Conservation (phyloP, 2,797 vertebrate genomes). For the Tokudaia muenninki region DNA sequence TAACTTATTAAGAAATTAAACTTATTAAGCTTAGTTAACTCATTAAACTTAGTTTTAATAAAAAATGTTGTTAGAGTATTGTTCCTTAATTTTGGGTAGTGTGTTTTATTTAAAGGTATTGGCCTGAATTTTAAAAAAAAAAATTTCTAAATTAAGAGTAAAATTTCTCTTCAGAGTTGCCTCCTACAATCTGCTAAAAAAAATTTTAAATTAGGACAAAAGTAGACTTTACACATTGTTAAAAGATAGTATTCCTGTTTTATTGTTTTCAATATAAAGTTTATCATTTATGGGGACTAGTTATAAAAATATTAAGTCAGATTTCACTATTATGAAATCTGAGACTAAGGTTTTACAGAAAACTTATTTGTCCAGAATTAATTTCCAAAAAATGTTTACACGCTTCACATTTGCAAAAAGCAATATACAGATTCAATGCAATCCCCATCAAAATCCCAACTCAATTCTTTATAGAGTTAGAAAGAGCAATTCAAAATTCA, state of each 20-base stretch:
- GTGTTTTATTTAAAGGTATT: neutral
- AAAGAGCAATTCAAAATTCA: too few relatives aligned
- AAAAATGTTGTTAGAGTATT: neutral
- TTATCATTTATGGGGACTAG: neutral
- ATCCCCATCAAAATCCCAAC: too few relatives aligned
- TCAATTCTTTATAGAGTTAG: too few relatives aligned
- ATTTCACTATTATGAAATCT: neutral
- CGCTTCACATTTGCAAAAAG: neutral
- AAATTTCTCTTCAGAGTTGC: neutral
- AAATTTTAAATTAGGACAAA: neutral
- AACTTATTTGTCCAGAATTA: constrained; percentile 4
- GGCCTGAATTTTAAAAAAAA: neutral
- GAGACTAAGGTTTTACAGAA: neutral
- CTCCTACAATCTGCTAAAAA: neutral
- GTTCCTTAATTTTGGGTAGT: neutral
- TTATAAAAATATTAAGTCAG: neutral
- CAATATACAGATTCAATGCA: too few relatives aligned
- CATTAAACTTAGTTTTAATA: neutral
- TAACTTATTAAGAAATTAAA: too few relatives aligned
- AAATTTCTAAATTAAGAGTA: neutral
- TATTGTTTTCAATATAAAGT: neutral
- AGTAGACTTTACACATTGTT: neutral
- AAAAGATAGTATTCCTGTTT: neutral
- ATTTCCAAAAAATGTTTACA: neutral
- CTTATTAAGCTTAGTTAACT: too few relatives aligned